A percentile compares a stretch with the other conserved stretches of the same genome.
These are phyloP conservation scores for Lepeophtheirus nordmannii DNA, from an alignment of 2,888 invertebrate species.

Conservation along the genomic window DNA sequence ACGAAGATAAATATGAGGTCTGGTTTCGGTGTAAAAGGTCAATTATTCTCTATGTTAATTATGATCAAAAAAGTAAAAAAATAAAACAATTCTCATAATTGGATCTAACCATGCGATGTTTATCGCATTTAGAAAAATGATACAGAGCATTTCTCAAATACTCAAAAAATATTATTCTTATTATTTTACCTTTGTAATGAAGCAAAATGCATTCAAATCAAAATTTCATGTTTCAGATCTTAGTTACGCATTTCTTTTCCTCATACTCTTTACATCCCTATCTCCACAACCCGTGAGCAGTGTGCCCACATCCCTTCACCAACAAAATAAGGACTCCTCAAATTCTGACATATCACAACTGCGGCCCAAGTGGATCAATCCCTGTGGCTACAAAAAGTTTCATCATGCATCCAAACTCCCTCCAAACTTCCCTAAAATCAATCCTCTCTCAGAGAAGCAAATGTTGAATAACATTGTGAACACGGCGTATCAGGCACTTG, in stretches of 20 bases:
- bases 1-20: too few species aligned
- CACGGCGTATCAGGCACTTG: conserved; percentile 2
- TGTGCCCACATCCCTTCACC: background rate
- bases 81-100: too few species aligned
- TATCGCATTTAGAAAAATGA: too few species aligned
- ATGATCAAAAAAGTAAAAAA: too few species aligned
- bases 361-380: conserved; percentile 27
- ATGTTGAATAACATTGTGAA: conserved; percentile 21
- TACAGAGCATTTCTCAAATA: too few species aligned
- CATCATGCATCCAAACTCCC: conserved; percentile 16
- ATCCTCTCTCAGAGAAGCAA: conserved; percentile 16
- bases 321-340: background rate
- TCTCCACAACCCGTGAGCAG: background rate
- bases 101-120: too few species aligned
- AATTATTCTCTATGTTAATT: too few species aligned
- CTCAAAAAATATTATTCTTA: too few species aligned
- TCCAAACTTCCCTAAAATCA: conserved; percentile 11
- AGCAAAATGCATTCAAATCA: too few species aligned
- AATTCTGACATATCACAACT: background rate
- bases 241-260: background rate
- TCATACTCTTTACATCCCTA: background rate
- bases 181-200: too few species aligned
- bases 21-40: too few species aligned
- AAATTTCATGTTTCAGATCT: too few species aligned
- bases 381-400: conserved; percentile 26